phyloP scores from a whole-genome alignment of 2,797 vertebrate species.

The Amblyopsis hoosieri region DNA sequence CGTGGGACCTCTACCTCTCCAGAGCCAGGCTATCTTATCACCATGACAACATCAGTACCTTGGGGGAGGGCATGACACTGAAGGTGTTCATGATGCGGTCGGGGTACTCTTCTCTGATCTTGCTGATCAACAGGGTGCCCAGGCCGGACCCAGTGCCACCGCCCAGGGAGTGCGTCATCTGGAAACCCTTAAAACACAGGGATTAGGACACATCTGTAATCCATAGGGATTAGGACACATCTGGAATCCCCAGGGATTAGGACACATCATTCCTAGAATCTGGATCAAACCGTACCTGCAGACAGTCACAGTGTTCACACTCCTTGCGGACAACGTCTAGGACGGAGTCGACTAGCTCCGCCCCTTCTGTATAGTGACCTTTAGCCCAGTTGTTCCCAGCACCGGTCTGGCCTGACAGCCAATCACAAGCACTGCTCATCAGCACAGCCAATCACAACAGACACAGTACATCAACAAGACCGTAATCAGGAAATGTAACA shows the following conservation, averaged over 20 bases:
- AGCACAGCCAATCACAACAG: constrained; percentile 21
- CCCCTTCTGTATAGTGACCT: constrained; percentile 95
- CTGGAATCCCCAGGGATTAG: constrained; percentile 83
- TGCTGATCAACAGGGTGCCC: constrained; percentile 95
- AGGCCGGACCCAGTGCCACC: constrained; percentile 93
- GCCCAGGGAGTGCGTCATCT: constrained; percentile 93
- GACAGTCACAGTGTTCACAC: constrained; percentile 90
- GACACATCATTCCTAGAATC: too few relatives aligned
- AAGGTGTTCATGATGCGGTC: constrained; percentile 97
- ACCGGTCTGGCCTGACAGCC: constrained; percentile 88
- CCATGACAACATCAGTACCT: constrained; percentile 67
- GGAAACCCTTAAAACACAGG: constrained; percentile 84
- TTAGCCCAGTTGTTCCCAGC: constrained; percentile 98
- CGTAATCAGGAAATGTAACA: constrained; percentile 1
- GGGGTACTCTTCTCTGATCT: constrained; percentile 91
- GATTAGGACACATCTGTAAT: too few relatives aligned
- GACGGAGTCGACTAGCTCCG: constrained; percentile 90
- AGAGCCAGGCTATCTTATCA: too few relatives aligned
- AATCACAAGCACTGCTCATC: too few relatives aligned
- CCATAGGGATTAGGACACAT: constrained; percentile 90
- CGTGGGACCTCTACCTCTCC: too few relatives aligned
- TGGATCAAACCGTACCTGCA: constrained; percentile 39
- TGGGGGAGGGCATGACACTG: constrained; percentile 94
- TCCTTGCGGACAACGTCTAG: constrained; percentile 92
- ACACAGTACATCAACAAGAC: background rate